Conservation (phyloP, 92 coral and sea anemone genomes). For the Siderastrea radians region DNA sequence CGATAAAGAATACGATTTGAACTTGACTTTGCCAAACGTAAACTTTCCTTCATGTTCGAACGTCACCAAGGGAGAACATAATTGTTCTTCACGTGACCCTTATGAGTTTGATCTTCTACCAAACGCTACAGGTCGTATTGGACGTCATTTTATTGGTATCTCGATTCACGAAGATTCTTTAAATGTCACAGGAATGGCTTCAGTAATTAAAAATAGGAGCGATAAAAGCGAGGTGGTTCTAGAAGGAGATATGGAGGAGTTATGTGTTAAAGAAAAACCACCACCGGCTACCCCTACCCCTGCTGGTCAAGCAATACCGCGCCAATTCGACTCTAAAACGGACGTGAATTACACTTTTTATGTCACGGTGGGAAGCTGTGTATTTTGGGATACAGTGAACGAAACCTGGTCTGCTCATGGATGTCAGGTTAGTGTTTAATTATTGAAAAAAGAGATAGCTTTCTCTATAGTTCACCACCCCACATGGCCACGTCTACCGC, state of each 20-base stretch:
- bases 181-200: neutral
- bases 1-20: slow-evolving; percentile 51
- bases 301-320: slow-evolving; percentile 43
- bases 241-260: slow-evolving; percentile 53
- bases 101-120: slow-evolving; percentile 20
- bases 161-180: slow-evolving; percentile 21
- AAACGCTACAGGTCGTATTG: slow-evolving; percentile 68
- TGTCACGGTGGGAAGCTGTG: slow-evolving; percentile 74
- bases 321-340: slow-evolving; percentile 59
- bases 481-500: too few species aligned
- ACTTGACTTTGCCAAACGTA: slow-evolving; percentile 62
- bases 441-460: too few species aligned
- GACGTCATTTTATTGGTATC: slow-evolving; percentile 81
- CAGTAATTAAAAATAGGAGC: neutral
- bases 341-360: slow-evolving; percentile 80
- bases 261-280: slow-evolving; percentile 80
- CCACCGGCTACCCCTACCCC: slow-evolving; percentile 78
- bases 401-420: slow-evolving; percentile 84
- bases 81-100: slow-evolving; percentile 19
- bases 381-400: slow-evolving; percentile 74
- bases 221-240: neutral
- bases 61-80: neutral
- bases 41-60: slow-evolving; percentile 22
- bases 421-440: slow-evolving; percentile 61
- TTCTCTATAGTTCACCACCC: too few species aligned